Conservation (phyloP, 2,113 vertebrate genomes). For the Polyodon spathula region DNA sequence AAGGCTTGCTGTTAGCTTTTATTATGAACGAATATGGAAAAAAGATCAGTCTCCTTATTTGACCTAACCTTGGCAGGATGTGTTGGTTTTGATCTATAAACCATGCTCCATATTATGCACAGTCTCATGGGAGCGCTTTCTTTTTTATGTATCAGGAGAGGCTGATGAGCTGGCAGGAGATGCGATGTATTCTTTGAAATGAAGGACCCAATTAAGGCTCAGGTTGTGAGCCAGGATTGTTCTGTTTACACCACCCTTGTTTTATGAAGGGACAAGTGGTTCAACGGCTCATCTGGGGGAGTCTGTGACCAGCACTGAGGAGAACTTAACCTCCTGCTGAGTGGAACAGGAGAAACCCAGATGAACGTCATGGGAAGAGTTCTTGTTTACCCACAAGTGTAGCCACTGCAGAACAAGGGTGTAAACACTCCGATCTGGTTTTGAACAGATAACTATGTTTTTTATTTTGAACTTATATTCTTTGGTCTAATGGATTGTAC, state of each 20-base stretch:
- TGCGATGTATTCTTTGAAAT: conserved; percentile 38
- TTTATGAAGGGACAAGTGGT: not conserved
- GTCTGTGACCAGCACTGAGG: conserved; percentile 20
- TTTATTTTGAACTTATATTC: too few relatives aligned
- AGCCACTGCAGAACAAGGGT: too few relatives aligned
- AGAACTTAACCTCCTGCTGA: too few relatives aligned
- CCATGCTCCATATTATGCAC: not conserved
- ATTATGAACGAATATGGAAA: not conserved
- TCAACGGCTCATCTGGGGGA: conserved; percentile 8
- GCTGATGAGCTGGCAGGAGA: conserved; percentile 27
- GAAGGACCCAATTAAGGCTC: conserved; percentile 43
- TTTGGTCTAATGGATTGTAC: too few relatives aligned
- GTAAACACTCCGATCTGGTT: too few relatives aligned
- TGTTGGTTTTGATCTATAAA: not conserved
- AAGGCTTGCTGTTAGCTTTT: not conserved
- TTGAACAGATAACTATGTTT: too few relatives aligned
- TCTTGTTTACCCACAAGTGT: too few relatives aligned
- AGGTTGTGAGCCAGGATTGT: not conserved
- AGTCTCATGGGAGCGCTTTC: conserved; percentile 36
- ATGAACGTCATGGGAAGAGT: too few relatives aligned
- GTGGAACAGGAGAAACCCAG: too few relatives aligned
- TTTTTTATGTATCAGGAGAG: conserved; percentile 24
- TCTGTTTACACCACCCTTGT: not conserved
- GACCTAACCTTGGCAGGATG: not conserved
- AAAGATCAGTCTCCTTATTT: not conserved